Percentiles rank a stretch among this genome's conserved stretches.
Evolutionary conservation across 2,113 vertebrate genomes (phyloP).

Genomic region (Xerus inauris): DNA sequence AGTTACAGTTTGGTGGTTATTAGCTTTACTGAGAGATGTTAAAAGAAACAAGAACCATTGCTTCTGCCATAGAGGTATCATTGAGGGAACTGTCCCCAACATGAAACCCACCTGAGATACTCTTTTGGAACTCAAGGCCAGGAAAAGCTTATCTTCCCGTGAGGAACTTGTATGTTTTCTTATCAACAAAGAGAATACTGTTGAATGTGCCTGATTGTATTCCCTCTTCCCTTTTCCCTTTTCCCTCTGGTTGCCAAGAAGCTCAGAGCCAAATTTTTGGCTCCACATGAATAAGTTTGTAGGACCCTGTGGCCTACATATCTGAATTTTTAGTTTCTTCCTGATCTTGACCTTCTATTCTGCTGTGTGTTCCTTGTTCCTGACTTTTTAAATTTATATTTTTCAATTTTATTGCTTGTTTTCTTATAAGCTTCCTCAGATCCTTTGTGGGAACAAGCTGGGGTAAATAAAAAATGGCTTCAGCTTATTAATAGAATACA

Average conservation of each 20-base stretch:
- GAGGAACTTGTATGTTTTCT: slow-evolving; percentile 73
- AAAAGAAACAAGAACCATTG: background rate
- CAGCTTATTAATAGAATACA: slow-evolving; percentile 73
- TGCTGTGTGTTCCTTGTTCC: slow-evolving; percentile 75
- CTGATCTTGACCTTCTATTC: slow-evolving; percentile 78
- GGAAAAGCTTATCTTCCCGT: slow-evolving; percentile 65
- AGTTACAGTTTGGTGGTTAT: background rate
- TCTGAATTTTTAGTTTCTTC: slow-evolving; percentile 79
- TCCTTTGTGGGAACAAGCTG: slow-evolving; percentile 69
- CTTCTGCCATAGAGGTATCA: background rate
- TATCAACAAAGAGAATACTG: slow-evolving; percentile 71
- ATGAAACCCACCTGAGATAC: slow-evolving; percentile 58
- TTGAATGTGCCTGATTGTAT: slow-evolving; percentile 63
- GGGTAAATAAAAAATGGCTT: slow-evolving; percentile 68
- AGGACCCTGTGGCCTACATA: slow-evolving; percentile 78
- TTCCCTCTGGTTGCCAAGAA: slow-evolving; percentile 81
- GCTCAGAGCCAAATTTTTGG: slow-evolving; percentile 74
- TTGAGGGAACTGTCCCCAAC: background rate
- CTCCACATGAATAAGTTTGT: slow-evolving; percentile 62
- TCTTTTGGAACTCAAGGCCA: slow-evolving; percentile 51
- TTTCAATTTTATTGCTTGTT: slow-evolving; percentile 79
- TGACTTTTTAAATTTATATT: slow-evolving; percentile 71
- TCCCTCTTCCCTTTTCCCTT: slow-evolving; percentile 80
- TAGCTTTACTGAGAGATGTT: background rate
- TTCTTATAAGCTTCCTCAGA: slow-evolving; percentile 74